phyloP scores from a whole-genome alignment of 2,888 invertebrate species.

The Buathra laborator region DNA sequence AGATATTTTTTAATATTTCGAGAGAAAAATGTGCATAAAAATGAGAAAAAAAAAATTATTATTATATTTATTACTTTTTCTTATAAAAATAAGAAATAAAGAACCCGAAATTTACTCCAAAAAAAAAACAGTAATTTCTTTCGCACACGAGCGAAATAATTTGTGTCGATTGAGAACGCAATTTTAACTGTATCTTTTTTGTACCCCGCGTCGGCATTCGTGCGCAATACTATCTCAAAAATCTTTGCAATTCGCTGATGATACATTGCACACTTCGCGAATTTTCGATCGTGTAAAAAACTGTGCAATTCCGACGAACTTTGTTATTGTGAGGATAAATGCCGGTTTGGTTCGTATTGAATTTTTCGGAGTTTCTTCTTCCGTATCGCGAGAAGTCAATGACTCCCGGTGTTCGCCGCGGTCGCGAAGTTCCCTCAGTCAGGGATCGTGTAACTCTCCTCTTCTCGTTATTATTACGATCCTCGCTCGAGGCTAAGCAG shows the following conservation, averaged over 20 bases:
- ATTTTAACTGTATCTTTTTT: background rate
- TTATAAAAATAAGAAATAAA: background rate
- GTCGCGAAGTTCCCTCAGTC: conserved; percentile 34
- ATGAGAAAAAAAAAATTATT: too few species aligned
- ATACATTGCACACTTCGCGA: background rate
- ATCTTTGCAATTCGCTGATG: background rate
- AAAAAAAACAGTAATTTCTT: background rate
- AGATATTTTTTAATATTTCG: background rate
- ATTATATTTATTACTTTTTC: too few species aligned
- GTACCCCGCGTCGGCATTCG: background rate
- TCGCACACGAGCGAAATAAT: background rate
- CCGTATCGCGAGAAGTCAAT: conserved; percentile 45
- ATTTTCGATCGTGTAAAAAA: background rate
- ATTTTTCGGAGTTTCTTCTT: background rate
- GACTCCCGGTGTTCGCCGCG: conserved; percentile 35
- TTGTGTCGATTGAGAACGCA: background rate
- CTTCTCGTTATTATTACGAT: conserved; percentile 55
- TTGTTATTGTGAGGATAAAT: background rate
- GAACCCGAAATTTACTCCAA: background rate
- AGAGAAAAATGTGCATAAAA: too few species aligned
- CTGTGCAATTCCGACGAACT: background rate
- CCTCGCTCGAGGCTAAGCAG: conserved; percentile 54
- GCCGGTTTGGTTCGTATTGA: background rate
- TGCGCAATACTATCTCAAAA: background rate
- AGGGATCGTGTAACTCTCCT: conserved; percentile 52